Base-by-base conservation (phyloP, 2,888 invertebrate genomes). In the Acanthopleura granulata region DNA sequence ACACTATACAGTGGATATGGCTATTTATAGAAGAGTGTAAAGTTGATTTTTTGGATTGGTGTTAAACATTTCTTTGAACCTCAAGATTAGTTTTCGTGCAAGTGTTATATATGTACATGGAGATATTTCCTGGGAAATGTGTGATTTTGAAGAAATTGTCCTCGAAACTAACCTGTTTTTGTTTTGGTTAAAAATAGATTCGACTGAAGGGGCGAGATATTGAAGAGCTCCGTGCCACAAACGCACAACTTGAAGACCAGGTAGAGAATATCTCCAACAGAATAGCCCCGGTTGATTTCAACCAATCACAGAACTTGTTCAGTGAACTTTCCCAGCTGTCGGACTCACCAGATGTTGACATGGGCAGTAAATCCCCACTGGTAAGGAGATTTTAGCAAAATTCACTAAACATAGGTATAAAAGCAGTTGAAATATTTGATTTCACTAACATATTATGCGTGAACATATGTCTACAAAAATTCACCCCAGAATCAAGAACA, bases 151-250 rank as follows among this genome's bases (percentile, higher is more conserved):
- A 40, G 40, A 40, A 40, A 40, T 40, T 40, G 3, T 40, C 3
- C 40, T 40, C 9, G 9, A 40, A 40, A 40, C 3, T 40, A 40
- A 40, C 40, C 3, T 6, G 9, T 9, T 40, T 40, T 40, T 40
- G 4, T 40, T 40, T 3, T 40, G 9, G 9, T 9, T 40, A 9
- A 40, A 40, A 40, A 40, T 85, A 92, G 90, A 83, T 92, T 30
- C 86, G 89, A 15, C 87, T 87, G 73, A 90, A 90, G 75, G 87
- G 90, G 72, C 86, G 89, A 80, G 94, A 95, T 84, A 90, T 95
- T 80, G 94, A 94, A 81, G 93, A 95, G 77, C 92, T 95, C 22
- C 94, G 94, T 84, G 92, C 94, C 75, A 93, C 94, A 74, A 95
- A 95, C 87, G 93, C 93, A 87, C 93, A 94, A 0, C 91, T 95